phyloP scores from a whole-genome alignment of 2,797 vertebrate genomes.

The Buceros bicornis region DNA sequence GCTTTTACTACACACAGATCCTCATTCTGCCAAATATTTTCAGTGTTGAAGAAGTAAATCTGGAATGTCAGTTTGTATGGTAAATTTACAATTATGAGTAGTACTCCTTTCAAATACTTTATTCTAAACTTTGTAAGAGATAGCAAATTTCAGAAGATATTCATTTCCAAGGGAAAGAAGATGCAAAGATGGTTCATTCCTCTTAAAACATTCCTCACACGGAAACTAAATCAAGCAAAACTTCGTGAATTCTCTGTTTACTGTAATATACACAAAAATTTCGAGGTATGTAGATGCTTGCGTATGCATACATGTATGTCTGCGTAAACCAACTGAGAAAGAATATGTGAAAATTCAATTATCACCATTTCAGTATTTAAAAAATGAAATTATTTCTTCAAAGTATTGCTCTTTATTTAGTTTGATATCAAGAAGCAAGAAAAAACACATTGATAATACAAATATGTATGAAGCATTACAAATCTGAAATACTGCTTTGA shows the following conservation, averaged over 20 bases:
- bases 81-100: neutral
- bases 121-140: neutral
- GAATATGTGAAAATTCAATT: neutral
- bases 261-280: neutral
- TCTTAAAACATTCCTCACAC: rapidly evolving
- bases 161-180: neutral
- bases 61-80: neutral
- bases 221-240: neutral
- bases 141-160: neutral
- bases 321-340: neutral
- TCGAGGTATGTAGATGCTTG: neutral
- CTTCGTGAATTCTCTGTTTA: neutral
- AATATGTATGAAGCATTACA: neutral
- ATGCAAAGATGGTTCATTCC: neutral
- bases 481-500: neutral
- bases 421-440: neutral
- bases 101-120: neutral
- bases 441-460: neutral
- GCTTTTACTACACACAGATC: neutral
- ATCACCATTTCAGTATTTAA: neutral
- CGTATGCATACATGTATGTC: neutral
- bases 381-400: neutral
- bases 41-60: neutral
- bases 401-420: neutral
- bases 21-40: neutral